phyloP scores from a whole-genome alignment of 2,113 vertebrate species.

The Chloropsis hardwickii region DNA sequence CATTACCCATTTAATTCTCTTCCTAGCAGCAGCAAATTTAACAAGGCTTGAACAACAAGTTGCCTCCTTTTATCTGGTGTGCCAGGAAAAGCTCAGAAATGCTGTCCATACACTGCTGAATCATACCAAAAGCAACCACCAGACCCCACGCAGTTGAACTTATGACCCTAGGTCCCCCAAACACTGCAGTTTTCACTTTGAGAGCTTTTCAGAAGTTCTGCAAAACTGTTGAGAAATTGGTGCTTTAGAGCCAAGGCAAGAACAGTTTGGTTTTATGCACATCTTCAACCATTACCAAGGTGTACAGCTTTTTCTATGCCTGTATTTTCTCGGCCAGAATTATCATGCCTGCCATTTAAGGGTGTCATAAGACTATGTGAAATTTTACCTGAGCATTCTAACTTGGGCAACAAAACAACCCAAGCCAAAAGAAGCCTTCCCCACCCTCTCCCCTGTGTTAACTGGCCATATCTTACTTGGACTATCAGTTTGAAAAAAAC shows the following conservation, averaged over 20 bases:
- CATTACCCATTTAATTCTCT: background rate
- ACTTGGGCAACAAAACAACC: background rate
- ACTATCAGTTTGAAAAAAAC: background rate
- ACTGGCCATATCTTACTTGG: background rate
- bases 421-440: background rate
- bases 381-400: background rate
- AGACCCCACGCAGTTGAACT: background rate
- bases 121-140: background rate
- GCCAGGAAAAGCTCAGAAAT: background rate
- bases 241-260: background rate
- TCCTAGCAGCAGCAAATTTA: background rate
- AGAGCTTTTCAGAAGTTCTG: background rate
- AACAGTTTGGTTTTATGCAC: background rate
- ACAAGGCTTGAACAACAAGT: background rate
- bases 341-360: background rate
- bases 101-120: background rate
- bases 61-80: background rate
- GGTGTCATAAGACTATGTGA: background rate
- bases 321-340: background rate
- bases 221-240: background rate
- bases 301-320: background rate
- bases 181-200: background rate
- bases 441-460: rapidly evolving
- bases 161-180: background rate
- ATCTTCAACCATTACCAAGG: background rate